These are phyloP conservation scores for Limnephilus rhombicus DNA, from an alignment of 2,888 invertebrate species.

Conservation along the genomic window DNA sequence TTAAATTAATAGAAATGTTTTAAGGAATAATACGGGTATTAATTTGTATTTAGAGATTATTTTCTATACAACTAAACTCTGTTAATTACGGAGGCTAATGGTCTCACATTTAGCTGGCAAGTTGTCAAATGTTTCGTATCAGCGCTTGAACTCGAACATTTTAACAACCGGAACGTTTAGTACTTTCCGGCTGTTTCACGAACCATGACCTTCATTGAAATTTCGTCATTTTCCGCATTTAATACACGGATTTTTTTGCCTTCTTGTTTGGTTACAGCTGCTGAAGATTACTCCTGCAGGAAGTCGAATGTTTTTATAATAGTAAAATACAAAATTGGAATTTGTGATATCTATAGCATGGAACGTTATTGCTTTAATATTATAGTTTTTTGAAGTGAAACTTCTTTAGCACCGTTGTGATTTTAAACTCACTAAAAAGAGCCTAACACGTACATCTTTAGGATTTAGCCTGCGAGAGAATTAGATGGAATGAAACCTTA, in stretches of 20 bases:
- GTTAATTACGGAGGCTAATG: not conserved
- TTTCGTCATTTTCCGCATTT: not conserved
- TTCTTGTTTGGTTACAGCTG: not conserved
- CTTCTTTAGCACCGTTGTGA: no score
- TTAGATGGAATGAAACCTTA: no score
- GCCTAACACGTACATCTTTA: no score
- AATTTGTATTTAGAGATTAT: not conserved
- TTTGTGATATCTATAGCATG: no score
- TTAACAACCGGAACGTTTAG: not conserved
- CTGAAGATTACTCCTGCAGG: not conserved
- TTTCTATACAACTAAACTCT: not conserved
- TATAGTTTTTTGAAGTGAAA: no score
- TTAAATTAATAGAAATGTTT: not conserved
- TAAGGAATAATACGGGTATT: not conserved
- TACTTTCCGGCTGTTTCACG: not conserved
- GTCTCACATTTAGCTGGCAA: not conserved
- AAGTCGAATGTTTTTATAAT: not conserved
- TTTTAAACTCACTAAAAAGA: no score
- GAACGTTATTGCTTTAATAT: no score
- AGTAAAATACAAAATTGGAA: no score
- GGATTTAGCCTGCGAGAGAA: no score
- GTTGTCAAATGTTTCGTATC: not conserved
- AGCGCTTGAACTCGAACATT: not conserved
- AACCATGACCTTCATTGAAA: not conserved
- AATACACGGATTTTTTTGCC: not conserved